Conservation (phyloP, 2,113 vertebrate species). For the Physeter macrocephalus region DNA sequence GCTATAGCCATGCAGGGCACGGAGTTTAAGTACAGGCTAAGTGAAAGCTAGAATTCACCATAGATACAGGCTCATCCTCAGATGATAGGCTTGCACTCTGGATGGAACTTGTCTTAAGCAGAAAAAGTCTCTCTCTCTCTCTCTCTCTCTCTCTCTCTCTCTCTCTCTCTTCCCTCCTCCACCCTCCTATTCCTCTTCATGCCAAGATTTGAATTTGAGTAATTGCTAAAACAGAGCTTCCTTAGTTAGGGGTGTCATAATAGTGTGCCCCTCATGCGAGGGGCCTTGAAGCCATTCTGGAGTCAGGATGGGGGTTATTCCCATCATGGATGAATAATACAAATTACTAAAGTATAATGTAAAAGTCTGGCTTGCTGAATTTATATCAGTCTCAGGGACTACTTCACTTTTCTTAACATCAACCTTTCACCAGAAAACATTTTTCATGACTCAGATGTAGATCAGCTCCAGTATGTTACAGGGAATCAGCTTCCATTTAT, state of each 20-base stretch:
- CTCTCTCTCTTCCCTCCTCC: background rate
- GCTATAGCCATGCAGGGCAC: background rate
- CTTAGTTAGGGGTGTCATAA: background rate
- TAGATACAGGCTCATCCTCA: background rate
- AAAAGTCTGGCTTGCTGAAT: background rate
- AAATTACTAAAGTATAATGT: background rate
- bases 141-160: background rate
- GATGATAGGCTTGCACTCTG: background rate
- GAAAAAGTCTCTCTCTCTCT: background rate
- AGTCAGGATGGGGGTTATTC: background rate
- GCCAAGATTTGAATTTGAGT: background rate
- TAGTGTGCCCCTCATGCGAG: fast-evolving
- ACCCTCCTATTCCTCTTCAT: background rate
- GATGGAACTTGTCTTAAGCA: too few relatives aligned
- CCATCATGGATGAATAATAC: too few relatives aligned
- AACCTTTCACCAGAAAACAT: background rate
- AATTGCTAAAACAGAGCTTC: background rate
- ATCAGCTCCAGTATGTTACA: background rate
- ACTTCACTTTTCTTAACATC: background rate
- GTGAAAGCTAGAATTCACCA: background rate
- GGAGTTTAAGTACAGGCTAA: background rate
- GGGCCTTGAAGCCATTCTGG: background rate
- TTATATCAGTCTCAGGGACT: background rate
- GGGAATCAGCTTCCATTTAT: background rate
- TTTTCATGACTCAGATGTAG: background rate